Base-by-base conservation (phyloP, 1,140 invertebrate species). In the Sarcophaga peregrina region DNA sequence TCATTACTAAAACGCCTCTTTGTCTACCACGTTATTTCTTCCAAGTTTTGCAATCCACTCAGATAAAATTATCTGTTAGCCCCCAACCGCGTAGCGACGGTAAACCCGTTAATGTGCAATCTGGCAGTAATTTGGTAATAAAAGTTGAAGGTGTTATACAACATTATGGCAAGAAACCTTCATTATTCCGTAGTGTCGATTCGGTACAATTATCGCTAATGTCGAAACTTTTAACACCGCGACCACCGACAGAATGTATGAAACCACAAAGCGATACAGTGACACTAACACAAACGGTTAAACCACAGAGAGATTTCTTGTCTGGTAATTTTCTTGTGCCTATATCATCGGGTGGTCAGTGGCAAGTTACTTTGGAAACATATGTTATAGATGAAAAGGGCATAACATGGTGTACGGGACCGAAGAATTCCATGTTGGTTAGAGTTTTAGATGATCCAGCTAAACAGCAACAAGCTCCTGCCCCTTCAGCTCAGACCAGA, bases 121-220 rank as follows among this genome's bases (percentile, higher is more conserved):
- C 93, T 46, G 95, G 95, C 62, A 95, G 95, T 80, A 95, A 96
- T 85, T 91, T 97, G 15, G 95, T 96, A 1, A 92, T 97, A 0
- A 97, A 97, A 91, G 95, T 97, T 1, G 96, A 97, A 90, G 96
- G 96, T 3, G 95, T 97, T 5, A 93, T 97, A 80, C 94, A 96
- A 86, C 95, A 96, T 82, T 87, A 88, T 68, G 94, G 93, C 8
- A 91, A 92, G 75, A 91, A 91, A 75, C 92, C 94, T 17, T 93
- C 94, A 3, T 88, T 95, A 5, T 96, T 94, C 87, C 91, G 95
- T 46, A 93, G 93, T 45, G 94, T 96, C 2, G 92, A 94, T 68
- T 93, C 93, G 68, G 94, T 97, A 74, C 92, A 93, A n/a, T 91
- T 96, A 47, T 94, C 92, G 8, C 93, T 96, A 0, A 94, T 93